Conservation (phyloP, 1,140 invertebrate genomes). For the Pteromalus puparum region DNA sequence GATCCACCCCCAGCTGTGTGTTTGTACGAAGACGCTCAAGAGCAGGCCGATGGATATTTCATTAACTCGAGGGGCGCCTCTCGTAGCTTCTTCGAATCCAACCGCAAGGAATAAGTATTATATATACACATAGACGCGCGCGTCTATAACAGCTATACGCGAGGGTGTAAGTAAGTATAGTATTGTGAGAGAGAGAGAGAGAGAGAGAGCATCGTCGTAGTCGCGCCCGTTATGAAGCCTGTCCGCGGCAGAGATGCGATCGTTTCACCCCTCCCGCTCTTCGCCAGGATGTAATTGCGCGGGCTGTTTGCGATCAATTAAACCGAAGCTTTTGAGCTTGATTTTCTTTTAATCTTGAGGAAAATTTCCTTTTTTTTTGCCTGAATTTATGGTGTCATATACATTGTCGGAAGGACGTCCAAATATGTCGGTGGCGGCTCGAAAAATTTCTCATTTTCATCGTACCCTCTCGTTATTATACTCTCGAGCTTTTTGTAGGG, state of each 20-base stretch:
- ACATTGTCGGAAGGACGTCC: too few species aligned
- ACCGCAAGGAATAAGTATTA: conserved; percentile 33
- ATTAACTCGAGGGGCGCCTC: conserved; percentile 64
- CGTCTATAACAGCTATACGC: too few species aligned
- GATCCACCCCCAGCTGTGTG: too few species aligned
- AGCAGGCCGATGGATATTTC: conserved; percentile 62
- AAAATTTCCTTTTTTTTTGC: too few species aligned
- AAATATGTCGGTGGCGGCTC: too few species aligned
- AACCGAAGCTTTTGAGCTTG: not conserved
- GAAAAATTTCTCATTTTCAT: not conserved
- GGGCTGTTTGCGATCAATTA: conserved; percentile 65
- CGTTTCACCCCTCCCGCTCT: not conserved
- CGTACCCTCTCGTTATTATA: too few species aligned
- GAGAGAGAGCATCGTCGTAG: conserved; percentile 20
- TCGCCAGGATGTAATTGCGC: conserved; percentile 40
- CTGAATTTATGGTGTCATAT: too few species aligned
- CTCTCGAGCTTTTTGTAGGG: conserved; percentile 50
- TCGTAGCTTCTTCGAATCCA: conserved; percentile 57
- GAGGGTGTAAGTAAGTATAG: conserved; percentile 47
- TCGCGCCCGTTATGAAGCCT: conserved; percentile 54
- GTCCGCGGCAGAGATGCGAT: conserved; percentile 66
- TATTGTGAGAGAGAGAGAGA: conserved; percentile 57
- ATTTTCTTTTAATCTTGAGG: too few species aligned
- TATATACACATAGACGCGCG: not conserved
- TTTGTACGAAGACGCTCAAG: not conserved